These are phyloP conservation scores for Junonia oenone DNA, from an alignment of 2,888 invertebrate genomes.

Conservation along the genomic window DNA sequence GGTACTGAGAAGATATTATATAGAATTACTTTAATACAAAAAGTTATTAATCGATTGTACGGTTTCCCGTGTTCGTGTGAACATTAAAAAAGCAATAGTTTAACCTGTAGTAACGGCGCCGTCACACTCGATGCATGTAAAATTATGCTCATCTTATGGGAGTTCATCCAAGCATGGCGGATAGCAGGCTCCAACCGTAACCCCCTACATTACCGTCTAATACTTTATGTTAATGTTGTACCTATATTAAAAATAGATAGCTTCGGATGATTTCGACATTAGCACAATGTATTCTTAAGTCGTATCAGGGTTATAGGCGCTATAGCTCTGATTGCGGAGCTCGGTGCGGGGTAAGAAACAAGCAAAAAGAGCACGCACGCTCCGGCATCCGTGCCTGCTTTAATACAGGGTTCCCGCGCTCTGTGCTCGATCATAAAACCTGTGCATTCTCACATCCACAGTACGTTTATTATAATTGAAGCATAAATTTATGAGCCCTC, in stretches of 20 bases:
- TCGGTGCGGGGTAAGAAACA: slow-evolving; percentile 19
- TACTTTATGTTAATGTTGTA: slow-evolving; percentile 32
- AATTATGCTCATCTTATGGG: slow-evolving; percentile 43
- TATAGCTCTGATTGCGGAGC: slow-evolving; percentile 22
- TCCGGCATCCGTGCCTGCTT: slow-evolving; percentile 49
- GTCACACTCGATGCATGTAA: slow-evolving; percentile 40
- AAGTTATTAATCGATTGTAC: not conserved
- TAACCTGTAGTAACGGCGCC: slow-evolving; percentile 36
- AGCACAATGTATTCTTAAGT: not conserved
- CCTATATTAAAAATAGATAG: slow-evolving; percentile 11
- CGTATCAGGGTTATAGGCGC: not conserved
- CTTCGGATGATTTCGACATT: slow-evolving; percentile 1
- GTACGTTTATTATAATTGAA: slow-evolving; percentile 74
- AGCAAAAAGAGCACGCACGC: slow-evolving; percentile 54
- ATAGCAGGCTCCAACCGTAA: slow-evolving; percentile 31
- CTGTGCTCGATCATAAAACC: slow-evolving; percentile 55
- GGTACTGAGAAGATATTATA: not conserved
- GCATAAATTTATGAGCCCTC: slow-evolving; percentile 63
- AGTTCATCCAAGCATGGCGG: slow-evolving; percentile 44
- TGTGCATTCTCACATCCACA: slow-evolving; percentile 63
- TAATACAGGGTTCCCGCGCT: slow-evolving; percentile 49
- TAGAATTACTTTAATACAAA: not conserved
- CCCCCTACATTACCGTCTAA: slow-evolving; percentile 31
- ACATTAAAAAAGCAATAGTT: slow-evolving; percentile 14
- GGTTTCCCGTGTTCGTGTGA: not conserved